Conservation (phyloP, 1,140 invertebrate genomes). For the Thaumetopoea pityocampa region DNA sequence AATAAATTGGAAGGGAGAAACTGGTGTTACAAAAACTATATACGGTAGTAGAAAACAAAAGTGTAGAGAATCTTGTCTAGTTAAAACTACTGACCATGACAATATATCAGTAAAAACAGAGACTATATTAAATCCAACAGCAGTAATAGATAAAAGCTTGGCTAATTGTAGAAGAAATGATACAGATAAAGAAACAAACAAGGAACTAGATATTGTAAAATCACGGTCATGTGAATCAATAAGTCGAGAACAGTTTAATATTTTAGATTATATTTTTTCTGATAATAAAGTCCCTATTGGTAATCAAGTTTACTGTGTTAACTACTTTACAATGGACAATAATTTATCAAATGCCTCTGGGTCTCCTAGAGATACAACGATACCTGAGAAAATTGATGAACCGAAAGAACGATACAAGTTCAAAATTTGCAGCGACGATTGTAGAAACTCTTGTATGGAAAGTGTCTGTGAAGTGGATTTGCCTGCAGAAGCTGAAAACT, state of each 20-base stretch:
- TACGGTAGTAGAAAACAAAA: constrained; percentile 18
- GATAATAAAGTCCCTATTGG: constrained; percentile 26
- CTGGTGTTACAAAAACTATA: constrained; percentile 23
- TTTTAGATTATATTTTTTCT: constrained; percentile 47
- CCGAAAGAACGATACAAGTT: constrained; percentile 28
- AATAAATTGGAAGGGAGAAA: background rate
- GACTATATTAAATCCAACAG: background rate
- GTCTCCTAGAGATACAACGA: constrained; percentile 13
- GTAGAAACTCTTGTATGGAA: constrained; percentile 22
- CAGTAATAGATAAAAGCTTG: background rate
- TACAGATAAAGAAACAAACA: constrained; percentile 19
- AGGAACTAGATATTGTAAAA: constrained; percentile 16
- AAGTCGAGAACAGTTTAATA: constrained; percentile 20
- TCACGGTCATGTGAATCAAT: constrained; percentile 30
- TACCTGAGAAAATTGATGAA: constrained; percentile 9
- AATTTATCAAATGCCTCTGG: constrained; percentile 13
- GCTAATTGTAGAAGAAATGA: constrained; percentile 22
- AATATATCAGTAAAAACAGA: background rate
- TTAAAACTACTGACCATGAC: background rate
- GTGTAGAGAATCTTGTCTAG: background rate
- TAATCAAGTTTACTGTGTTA: constrained; percentile 45
- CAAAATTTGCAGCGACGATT: constrained; percentile 36
- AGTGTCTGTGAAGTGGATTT: constrained; percentile 38
- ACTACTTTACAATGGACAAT: constrained; percentile 50
- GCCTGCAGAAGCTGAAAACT: constrained; percentile 24